These are phyloP conservation scores for Drosophila sp. DNA, from an alignment of 1,140 invertebrate genomes.

Conservation along the genomic window DNA sequence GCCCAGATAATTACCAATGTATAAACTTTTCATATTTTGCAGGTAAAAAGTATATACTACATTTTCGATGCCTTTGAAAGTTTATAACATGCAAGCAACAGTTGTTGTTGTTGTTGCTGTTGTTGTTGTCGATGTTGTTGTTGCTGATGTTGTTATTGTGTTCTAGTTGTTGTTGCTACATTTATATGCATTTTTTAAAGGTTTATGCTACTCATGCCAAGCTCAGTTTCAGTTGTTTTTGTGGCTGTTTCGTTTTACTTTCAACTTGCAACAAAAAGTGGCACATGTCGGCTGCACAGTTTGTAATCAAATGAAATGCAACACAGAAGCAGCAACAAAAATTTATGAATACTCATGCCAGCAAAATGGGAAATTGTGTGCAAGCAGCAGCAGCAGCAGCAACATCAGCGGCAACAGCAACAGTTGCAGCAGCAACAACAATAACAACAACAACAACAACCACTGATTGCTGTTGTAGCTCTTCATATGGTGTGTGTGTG, in stretches of 20 bases:
- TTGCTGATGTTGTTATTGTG: constrained; percentile 39
- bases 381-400: constrained; percentile 4
- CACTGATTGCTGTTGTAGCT: background rate
- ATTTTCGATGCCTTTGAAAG: constrained; percentile 56
- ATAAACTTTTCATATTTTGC: constrained; percentile 56
- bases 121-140: constrained; percentile 53
- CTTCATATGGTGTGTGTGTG: constrained; percentile 21
- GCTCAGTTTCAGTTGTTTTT: constrained; percentile 61
- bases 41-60: constrained; percentile 32
- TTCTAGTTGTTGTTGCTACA: constrained; percentile 66
- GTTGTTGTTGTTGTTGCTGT: constrained; percentile 39
- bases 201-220: constrained; percentile 70
- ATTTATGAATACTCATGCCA: constrained; percentile 54
- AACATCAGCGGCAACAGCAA: background rate
- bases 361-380: constrained; percentile 28
- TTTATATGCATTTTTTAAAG: constrained; percentile 45
- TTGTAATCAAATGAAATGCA: constrained; percentile 72
- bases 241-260: constrained; percentile 65
- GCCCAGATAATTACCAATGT: constrained; percentile 57
- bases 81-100: constrained; percentile 60
- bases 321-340: constrained; percentile 35
- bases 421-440: background rate
- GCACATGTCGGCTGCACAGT: constrained; percentile 76
- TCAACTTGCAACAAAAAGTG: constrained; percentile 69
- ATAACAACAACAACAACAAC: background rate